Base-by-base conservation (phyloP, 2,888 invertebrate species). In the Subacronicta megacephala region DNA sequence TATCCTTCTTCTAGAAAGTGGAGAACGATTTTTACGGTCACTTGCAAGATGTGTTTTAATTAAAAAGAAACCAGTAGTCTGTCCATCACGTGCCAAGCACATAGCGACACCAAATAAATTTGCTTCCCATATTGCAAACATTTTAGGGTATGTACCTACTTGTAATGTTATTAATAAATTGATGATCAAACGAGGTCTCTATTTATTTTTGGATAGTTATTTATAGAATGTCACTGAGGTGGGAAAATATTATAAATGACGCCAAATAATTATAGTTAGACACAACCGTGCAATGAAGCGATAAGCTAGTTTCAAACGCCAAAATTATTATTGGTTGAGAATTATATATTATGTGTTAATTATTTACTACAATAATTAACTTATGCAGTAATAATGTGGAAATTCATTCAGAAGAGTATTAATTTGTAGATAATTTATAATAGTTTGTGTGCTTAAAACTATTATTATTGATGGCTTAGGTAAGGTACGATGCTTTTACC, bases 41-140 rank as follows among this genome's bases (percentile, higher is more conserved):
- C n/a, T 44, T 31, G 15, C 33, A 62, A 64, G 60, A 43, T 17
- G 20, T 36, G 31, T 74, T 81, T 31, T 78, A 78, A 82, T 80
- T 80, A 78, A 75, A 69, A 74, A 71, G 61, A 73, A 72, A 67
- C 69, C 58, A 71, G 72, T 68, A 75, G 71, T 72, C 74, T 72
- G 76, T 79, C 73, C 64, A 76, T 80, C 78, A 78, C 73, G 20
- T 43, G 74, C 53, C 66, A 62, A 73, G 71, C 75, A 68, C 69
- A 77, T 70, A 74, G 67, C 57, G 56, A 59, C 69, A 56, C 67
- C 58, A 59, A 45, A 66, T 72, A 70, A 70, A 67, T 78, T 76
- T 80, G 66, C 78, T 77, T 75, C 75, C 66, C 64, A 64, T 65
- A 64, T 49, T 41, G 52, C 38, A 42, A 53, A 58, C 43, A 33